phyloP scores from a whole-genome alignment of 2,113 vertebrate species.

The Anguilla rostrata region DNA sequence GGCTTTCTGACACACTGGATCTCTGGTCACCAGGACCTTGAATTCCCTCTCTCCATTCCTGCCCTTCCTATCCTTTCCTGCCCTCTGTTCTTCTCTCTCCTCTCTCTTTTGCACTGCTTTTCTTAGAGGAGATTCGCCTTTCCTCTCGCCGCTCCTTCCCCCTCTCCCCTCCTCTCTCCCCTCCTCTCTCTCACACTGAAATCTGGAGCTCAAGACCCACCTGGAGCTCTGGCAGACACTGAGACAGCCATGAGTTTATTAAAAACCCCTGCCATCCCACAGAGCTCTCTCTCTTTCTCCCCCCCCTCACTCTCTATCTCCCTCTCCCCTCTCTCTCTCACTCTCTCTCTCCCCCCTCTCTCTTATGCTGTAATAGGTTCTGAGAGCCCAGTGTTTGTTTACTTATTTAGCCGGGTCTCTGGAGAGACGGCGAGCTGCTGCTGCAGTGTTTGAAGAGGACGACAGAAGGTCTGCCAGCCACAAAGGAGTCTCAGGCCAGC shows the following conservation, averaged over 20 bases:
- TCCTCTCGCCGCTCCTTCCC: no score
- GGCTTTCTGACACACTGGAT: neutral
- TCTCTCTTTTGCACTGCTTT: neutral
- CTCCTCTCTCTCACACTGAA: neutral
- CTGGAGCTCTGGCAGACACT: conserved; percentile 36
- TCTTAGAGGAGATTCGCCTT: neutral
- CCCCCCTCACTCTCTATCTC: no score
- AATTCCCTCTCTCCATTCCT: neutral
- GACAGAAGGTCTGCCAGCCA: conserved; percentile 27
- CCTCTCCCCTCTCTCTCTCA: no score
- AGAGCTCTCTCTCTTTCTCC: neutral
- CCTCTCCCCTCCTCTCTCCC: neutral
- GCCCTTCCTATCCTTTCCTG: neutral
- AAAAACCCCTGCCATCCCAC: conserved; percentile 12
- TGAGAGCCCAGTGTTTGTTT: conserved; percentile 8
- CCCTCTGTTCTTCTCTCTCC: neutral
- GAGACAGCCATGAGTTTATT: neutral
- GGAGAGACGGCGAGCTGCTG: conserved; percentile 11
- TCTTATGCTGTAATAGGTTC: neutral
- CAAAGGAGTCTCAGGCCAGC: conserved; percentile 35
- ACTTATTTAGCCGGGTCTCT: conserved; percentile 16
- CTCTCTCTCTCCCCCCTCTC: neutral
- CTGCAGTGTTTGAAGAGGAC: conserved; percentile 19
- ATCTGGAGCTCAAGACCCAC: conserved; percentile 30
- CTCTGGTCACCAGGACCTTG: conserved; percentile 17